Evolutionary conservation across 2,797 vertebrate genomes (phyloP), one percentile per base, ranked within the genome.

Genomic region (Poeciliopsis infans): DNA sequence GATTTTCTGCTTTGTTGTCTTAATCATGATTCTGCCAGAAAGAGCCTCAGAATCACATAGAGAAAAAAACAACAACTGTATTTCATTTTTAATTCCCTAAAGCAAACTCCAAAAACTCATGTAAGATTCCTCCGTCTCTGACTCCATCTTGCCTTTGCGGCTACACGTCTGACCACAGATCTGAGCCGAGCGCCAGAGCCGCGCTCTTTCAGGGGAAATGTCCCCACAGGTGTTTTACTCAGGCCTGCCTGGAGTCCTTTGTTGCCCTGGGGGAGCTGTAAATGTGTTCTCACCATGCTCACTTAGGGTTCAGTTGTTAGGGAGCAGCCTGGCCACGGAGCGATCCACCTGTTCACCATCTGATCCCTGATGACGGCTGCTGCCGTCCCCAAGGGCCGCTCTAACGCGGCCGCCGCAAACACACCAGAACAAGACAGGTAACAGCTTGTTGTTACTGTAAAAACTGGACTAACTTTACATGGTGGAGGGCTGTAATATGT

Each of bases 281-380:
- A 96, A 96, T 91, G 92, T 94, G 94, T 95, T 95, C 92, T 90
- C 93, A 88, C 91, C 90, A 79, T 88, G 89, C 91, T 89, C 83
- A 84, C 87, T 92, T 75, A 46, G 85, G 69, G 36, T 80, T 72
- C 85, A 89, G 91, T 87, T 83, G 88, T 91, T 84, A 90, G 77
- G 66, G 82, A 61, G 86, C 87, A 91, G 89, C 84, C 86, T 83
- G 85, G 82, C 83, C 86, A 91, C 87, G 87, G 80, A 82, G 91
- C 89, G 81, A 86, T 78, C 86, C 94, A 96, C 94, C 95, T 95
- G 95, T 94, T 95, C 75, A 25, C 82, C 79, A 51, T 89, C 75
- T 90, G 77, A 85, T 87, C 79, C 79, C 66, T 85, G 87, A 91
- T 73, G 88, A 86, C 73, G 71, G 82, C 84, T 75, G 64, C 5